A percentile compares a stretch with the other conserved stretches of the same genome.
phyloP scores from a whole-genome alignment of 2,888 invertebrate species.

The Aleiodes leptofemur region DNA sequence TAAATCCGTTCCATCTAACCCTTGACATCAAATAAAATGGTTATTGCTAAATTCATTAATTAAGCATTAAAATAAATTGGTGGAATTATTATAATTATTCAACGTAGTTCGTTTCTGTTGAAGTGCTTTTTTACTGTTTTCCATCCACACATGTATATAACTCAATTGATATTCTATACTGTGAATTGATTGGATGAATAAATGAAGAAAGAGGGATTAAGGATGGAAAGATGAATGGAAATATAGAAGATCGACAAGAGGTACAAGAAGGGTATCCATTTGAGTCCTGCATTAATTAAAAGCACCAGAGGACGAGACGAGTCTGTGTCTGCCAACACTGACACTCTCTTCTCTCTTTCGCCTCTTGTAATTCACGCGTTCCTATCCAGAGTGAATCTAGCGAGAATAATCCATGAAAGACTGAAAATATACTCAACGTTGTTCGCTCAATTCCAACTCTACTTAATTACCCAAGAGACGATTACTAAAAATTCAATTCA shows the following conservation, averaged over 20 bases:
- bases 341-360: slow-evolving; percentile 44
- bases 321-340: slow-evolving; percentile 64
- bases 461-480: slow-evolving; percentile 58
- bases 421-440: slow-evolving; percentile 21
- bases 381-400: slow-evolving; percentile 28
- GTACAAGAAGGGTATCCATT: slow-evolving; percentile 51
- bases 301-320: slow-evolving; percentile 73
- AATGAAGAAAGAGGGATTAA: slow-evolving; percentile 46
- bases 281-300: slow-evolving; percentile 73
- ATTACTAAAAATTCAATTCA: slow-evolving; percentile 9
- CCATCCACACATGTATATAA: no score
- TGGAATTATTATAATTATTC: neutral
- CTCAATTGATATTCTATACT: slow-evolving; percentile 15
- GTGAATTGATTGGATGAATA: slow-evolving; percentile 45
- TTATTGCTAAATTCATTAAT: slow-evolving; percentile 47
- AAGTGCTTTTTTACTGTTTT: no score
- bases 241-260: slow-evolving; percentile 40
- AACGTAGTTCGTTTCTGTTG: no score
- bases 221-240: slow-evolving; percentile 41
- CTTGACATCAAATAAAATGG: slow-evolving; percentile 42
- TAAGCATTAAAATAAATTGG: slow-evolving; percentile 33
- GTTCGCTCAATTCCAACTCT: slow-evolving; percentile 47
- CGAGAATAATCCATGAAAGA: slow-evolving; percentile 1
- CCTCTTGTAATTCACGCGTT: slow-evolving; percentile 57
- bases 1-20: slow-evolving; percentile 7